Evolutionary conservation across 2,797 vertebrate species (phyloP).

Genomic region (Malacoraja senta): DNA sequence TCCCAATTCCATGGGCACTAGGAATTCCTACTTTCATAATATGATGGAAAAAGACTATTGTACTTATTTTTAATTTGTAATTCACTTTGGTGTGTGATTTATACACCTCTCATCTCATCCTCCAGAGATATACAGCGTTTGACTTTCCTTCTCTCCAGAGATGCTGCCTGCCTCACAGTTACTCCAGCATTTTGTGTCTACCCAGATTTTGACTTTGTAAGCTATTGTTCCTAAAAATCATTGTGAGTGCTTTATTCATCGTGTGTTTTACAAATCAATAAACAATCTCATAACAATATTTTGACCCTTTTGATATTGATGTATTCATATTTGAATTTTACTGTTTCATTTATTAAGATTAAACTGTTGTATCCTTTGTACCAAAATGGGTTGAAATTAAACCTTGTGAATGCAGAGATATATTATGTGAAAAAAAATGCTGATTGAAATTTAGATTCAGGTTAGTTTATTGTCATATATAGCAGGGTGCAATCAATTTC

Average conservation of each 20-base stretch:
- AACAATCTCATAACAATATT: not conserved
- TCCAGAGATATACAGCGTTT: not conserved
- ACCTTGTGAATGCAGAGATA: not conserved
- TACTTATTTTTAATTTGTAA: not conserved
- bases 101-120: not conserved
- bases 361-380: not conserved
- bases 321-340: not conserved
- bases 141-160: no score
- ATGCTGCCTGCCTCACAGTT: no score
- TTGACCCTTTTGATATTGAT: not conserved
- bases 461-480: no score
- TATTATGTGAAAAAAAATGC: not conserved
- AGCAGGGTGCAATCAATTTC: no score
- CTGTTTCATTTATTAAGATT: not conserved
- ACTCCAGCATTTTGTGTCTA: no score
- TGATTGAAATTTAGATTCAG: no score
- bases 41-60: not conserved
- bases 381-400: not conserved
- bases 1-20: not conserved
- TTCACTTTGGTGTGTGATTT: not conserved
- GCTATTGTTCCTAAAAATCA: not conserved
- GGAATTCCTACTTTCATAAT: no score
- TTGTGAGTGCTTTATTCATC: not conserved
- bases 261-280: conserved; percentile 4
- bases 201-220: no score